Conservation (phyloP, 2,888 invertebrate genomes). For the Cynaeus angustus region DNA sequence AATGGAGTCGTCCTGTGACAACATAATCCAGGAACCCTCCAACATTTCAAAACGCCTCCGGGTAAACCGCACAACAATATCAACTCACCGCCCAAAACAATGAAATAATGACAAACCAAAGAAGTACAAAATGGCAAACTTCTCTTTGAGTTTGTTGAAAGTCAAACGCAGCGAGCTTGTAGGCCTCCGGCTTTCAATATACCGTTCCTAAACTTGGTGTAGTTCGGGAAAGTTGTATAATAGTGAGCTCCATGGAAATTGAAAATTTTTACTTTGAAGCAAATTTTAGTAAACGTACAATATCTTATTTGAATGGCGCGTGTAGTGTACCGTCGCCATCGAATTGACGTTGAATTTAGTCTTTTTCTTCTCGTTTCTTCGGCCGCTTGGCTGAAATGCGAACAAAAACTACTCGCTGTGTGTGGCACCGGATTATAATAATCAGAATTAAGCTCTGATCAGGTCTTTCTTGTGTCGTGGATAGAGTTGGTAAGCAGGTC, state of each 20-base stretch:
- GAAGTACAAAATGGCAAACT: slow-evolving; percentile 63
- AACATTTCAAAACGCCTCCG: slow-evolving; percentile 55
- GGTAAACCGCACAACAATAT: slow-evolving; percentile 60
- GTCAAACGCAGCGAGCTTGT: slow-evolving; percentile 61
- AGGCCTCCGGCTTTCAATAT: slow-evolving; percentile 54
- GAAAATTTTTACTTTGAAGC: slow-evolving; percentile 10
- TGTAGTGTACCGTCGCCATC: too few relatives aligned
- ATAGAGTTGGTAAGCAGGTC: slow-evolving; percentile 40
- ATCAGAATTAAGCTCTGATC: slow-evolving; percentile 65
- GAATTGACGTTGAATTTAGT: background rate
- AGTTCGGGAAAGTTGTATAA: slow-evolving; percentile 36
- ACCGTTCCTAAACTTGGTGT: slow-evolving; percentile 49
- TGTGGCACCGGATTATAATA: slow-evolving; percentile 69
- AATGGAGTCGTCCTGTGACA: slow-evolving; percentile 58
- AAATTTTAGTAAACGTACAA: slow-evolving; percentile 14
- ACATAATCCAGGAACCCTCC: slow-evolving; percentile 20
- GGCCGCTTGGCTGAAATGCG: slow-evolving; percentile 61
- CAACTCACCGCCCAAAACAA: slow-evolving; percentile 62
- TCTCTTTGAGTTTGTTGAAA: slow-evolving; percentile 63
- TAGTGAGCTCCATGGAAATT: slow-evolving; percentile 32
- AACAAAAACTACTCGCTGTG: slow-evolving; percentile 66
- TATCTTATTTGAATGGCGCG: too few relatives aligned
- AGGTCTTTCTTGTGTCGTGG: slow-evolving; percentile 40
- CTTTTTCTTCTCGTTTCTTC: slow-evolving; percentile 16
- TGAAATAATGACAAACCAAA: slow-evolving; percentile 68